Evolutionary conservation across 2,888 invertebrate species (phyloP), one percentile per base, ranked within the genome.

Genomic region (Pasiphila rectangulata): DNA sequence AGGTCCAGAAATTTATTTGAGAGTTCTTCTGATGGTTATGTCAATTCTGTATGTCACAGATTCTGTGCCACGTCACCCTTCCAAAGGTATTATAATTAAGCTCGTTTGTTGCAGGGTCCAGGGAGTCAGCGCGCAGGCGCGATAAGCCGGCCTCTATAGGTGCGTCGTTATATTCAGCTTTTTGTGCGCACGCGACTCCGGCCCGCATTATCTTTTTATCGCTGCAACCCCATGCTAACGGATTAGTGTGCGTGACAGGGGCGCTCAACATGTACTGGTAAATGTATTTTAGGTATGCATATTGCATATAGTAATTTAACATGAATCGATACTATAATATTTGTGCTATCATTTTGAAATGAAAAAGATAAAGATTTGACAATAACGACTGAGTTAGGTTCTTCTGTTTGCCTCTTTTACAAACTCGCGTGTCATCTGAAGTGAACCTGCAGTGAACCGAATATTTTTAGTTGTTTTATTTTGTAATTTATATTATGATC

Each of bases 151-250:
- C 69, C 66, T 70, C 68, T 69, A 83, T 83, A 87, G 86, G 87
- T 86, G 85, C 80, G 77, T 85, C 83, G 77, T 86, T 84, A 87
- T 74, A 76, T 69, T 45, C 65, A 57, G 68, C 79, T 79, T 80
- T 76, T 74, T 77, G 76, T 84, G 87, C 86, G 87, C 87, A 83
- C 86, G 86, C 86, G 87, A 71, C 85, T 75, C 48, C 61, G 55
- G 63, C 75, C 79, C 80, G 82, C 79, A 84, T 88, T 88, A 88
- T 86, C 87, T 85, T 87, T 88, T 88, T 88, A 88, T 87, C 87
- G 85, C 74, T 42, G 69, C 80, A 81, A 80, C 86, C 87, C 86
- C 84, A 84, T 79, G 79, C 73, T 54, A 63, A 60, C 59, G 83
- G 86, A 86, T 86, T 85, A 85, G 59, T 68, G 64, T 54, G 53